These are phyloP conservation scores for Gymnocheta viridis DNA, from an alignment of 2,888 invertebrate species.

Conservation along the genomic window DNA sequence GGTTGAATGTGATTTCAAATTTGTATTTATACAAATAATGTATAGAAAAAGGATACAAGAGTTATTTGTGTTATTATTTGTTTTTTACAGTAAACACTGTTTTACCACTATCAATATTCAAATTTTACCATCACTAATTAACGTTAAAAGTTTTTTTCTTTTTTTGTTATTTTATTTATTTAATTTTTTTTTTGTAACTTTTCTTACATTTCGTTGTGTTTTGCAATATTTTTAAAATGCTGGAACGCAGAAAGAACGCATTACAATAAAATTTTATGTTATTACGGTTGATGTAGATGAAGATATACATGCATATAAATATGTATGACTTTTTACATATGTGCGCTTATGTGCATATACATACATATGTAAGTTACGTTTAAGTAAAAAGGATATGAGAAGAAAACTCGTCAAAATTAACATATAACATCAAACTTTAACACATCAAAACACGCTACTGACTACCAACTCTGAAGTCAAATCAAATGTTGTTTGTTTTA, in stretches of 20 bases:
- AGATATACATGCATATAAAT: not conserved
- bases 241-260: slow-evolving; percentile 80
- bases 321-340: slow-evolving; percentile 68
- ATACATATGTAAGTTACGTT: not conserved
- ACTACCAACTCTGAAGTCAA: not conserved
- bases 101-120: too few species aligned
- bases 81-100: too few species aligned
- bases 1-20: too few species aligned
- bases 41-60: too few species aligned
- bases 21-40: too few species aligned
- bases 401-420: slow-evolving; percentile 77
- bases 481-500: too few species aligned
- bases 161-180: slow-evolving; percentile 40
- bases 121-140: too few species aligned
- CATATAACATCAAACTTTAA: slow-evolving; percentile 57
- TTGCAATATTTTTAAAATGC: slow-evolving; percentile 78
- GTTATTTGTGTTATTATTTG: too few species aligned
- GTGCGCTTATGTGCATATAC: not conserved
- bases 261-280: slow-evolving; percentile 81
- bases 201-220: slow-evolving; percentile 65
- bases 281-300: slow-evolving; percentile 66
- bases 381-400: slow-evolving; percentile 60
- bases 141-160: not conserved
- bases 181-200: slow-evolving; percentile 40
- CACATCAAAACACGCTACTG: not conserved